phyloP scores from a whole-genome alignment of 2,113 vertebrate species.

The Varanus komodoensis region DNA sequence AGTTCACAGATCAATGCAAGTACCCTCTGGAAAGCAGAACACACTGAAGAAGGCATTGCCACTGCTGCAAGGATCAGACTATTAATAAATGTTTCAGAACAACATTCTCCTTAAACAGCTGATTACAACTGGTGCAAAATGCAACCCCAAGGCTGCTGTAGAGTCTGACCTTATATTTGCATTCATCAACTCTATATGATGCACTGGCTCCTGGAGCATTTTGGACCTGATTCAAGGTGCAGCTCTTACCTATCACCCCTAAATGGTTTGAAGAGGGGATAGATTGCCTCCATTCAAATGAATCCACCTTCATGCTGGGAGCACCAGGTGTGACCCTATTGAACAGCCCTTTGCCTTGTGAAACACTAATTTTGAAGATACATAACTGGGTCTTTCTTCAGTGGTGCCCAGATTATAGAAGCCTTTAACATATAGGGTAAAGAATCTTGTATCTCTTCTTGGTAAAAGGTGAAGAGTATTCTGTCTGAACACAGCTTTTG shows the following conservation, averaged over 20 bases:
- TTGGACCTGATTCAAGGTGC: background rate
- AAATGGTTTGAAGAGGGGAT: background rate
- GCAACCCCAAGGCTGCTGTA: background rate
- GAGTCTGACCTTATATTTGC: background rate
- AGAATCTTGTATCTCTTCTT: background rate
- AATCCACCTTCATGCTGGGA: background rate
- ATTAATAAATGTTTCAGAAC: slow-evolving; percentile 22
- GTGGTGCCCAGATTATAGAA: background rate
- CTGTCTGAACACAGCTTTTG: background rate
- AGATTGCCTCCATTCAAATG: background rate
- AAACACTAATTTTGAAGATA: background rate
- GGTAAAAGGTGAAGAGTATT: background rate
- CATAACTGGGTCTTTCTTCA: background rate
- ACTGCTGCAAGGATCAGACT: background rate
- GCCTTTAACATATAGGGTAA: background rate
- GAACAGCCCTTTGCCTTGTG: background rate
- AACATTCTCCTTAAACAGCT: slow-evolving; percentile 30
- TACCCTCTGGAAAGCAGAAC: background rate
- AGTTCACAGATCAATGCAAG: background rate
- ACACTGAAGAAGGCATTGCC: background rate
- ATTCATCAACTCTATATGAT: background rate
- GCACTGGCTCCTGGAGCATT: background rate
- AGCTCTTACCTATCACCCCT: background rate
- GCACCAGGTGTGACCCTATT: background rate
- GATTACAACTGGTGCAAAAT: background rate